Evolutionary conservation across 2,888 invertebrate species (phyloP), one percentile per base, ranked within the genome.

Genomic region (Rhamphomyia laevipes): DNA sequence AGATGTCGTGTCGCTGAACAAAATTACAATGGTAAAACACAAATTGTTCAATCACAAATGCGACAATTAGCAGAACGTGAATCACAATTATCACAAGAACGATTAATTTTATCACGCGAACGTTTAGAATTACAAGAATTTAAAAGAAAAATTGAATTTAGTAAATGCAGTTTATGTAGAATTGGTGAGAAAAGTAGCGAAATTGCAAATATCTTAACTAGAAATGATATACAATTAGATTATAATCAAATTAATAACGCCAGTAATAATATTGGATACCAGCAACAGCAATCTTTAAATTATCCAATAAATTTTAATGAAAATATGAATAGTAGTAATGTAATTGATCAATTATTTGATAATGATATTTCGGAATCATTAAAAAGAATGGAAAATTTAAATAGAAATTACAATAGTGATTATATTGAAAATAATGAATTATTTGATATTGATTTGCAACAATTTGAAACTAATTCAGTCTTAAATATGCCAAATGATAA

Each of bases 61-160:
- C 59, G 61, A 11, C 66, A 68, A 33, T 47, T 68, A 2, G 57
- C 60, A n/a, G 67, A 68, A 49, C 67, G 64, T 42, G 71, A 71
- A 54, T 55, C 64, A 0, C 63, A 61, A 42, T 47, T 71, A 16
- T 65, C 70, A 0, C 65, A 66, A 52, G 69, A 70, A 40, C 63
- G 68, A 23, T 53, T 69, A 37, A 51, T 63, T 1, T 48, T 71
- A 4, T 60, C 67, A 1, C 64, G 66, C 48, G 68, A 71, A 51
- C 68, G 69, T 21, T 59, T 70, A 4, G 58, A 62, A 4, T 17
- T 71, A 31, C 65, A 68, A 27, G 62, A 63, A 43, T 35, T 64
- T 0, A 64, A 63, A 48, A 53, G 58, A 16, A 61, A 61, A 47
- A 51, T 69, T 10, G 61, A 61, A 12, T 61, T 64, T 43, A 59